Evolutionary conservation across 1,140 invertebrate genomes (phyloP), one percentile per base, ranked within the genome.

Genomic region (Hesperophylax magnus): DNA sequence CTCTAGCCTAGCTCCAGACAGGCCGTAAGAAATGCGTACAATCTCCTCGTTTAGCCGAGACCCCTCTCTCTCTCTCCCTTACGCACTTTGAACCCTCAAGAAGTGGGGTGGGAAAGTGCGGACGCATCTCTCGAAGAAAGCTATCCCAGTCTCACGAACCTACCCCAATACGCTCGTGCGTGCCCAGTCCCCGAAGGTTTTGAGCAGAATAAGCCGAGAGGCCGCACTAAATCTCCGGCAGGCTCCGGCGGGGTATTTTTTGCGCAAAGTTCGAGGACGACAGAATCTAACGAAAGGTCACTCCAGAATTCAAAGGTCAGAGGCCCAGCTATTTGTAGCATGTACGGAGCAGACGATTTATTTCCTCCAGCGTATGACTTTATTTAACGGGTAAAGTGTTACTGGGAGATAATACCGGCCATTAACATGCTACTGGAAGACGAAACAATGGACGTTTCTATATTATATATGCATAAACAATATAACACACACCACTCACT

Each of bases 101-200:
- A n/a, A 27, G 17, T n/a, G 52, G 34, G 76, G 76, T 18, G 86
- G 87, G 88, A 89, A 88, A 87, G 89, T 88, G 81, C 75, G 88
- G 88, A 87, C 87, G 88, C 85, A 82, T 81, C 76, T 77, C 67
- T 79, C 69, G 27, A 75, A 80, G 82, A 83, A 75, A 77, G 58
- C 79, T 76, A 81, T 82, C 80, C 56, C 74, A 83, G 82, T 74
- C 77, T 80, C 78, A 84, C 80, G 79, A 81, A 84, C 82, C 82
- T 84, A 84, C 82, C 82, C 77, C 77, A 84, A 84, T 78, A 78
- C 65, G 47, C 58, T 65, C 60, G 80, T 63, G 80, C 75, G 82
- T 81, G 80, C 52, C 61, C 27, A 58, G 82, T 78, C 82, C 79
- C 74, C 18, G 39, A 56, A 72, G 67, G 53, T 81, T 83, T 79